Conservation (phyloP, 1,140 invertebrate species). For the Chrysoperla carnea region DNA sequence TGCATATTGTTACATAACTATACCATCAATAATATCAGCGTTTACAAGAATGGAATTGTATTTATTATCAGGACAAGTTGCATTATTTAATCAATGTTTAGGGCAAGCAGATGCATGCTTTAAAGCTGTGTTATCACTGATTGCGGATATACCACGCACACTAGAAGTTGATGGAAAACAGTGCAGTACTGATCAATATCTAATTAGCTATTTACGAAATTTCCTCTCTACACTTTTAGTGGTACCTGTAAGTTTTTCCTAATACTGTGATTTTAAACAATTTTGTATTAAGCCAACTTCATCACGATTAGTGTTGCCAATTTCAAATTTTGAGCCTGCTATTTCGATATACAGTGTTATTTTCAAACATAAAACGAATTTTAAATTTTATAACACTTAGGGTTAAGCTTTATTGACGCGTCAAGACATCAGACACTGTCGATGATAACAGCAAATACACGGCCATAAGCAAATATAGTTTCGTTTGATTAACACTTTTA, state of each 20-base stretch:
- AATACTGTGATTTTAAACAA: no score
- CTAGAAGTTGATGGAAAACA: constrained; percentile 59
- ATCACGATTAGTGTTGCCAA: no score
- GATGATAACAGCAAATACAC: no score
- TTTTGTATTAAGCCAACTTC: no score
- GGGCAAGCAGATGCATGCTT: constrained; percentile 91
- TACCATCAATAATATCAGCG: constrained; percentile 72
- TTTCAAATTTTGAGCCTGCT: no score
- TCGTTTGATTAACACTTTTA: no score
- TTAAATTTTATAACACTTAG: no score
- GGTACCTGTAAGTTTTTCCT: constrained; percentile 49
- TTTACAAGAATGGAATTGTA: constrained; percentile 67
- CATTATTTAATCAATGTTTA: constrained; percentile 75
- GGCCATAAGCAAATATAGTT: no score
- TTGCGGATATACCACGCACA: constrained; percentile 60
- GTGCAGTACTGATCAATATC: constrained; percentile 48
- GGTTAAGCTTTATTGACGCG: no score
- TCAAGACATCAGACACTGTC: no score
- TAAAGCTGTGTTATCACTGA: constrained; percentile 64
- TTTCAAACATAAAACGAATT: constrained; percentile 2
- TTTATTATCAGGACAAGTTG: constrained; percentile 72
- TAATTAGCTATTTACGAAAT: constrained; percentile 53
- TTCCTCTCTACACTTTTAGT: constrained; percentile 73
- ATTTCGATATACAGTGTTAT: not conserved
- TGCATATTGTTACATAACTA: constrained; percentile 89